Evolutionary conservation across 2,797 vertebrate genomes (phyloP), one percentile per base, ranked within the genome.

Genomic region (Chelidonichthys spinosus): DNA sequence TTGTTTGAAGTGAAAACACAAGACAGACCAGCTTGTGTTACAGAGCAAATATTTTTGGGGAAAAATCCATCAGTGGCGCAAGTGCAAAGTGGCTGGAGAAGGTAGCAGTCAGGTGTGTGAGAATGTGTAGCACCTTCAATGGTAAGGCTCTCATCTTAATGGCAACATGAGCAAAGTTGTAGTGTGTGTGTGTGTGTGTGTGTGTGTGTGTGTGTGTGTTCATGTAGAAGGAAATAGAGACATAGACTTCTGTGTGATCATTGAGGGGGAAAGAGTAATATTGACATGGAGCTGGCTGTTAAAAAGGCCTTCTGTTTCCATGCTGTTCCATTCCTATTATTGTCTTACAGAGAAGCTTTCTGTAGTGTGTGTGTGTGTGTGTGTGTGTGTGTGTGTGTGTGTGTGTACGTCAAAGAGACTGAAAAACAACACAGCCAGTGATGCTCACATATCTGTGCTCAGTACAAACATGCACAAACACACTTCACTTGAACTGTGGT

Each of bases 1-100:
- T 91, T 93, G 90, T 95, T 95, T 95, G 88, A 92, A 96, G 92
- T 95, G 89, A 96, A 96, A 96, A 96, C 95, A 96, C 92, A 93
- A 92, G 91, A 95, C 93, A 89, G 84, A 92, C 83, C 82, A 89
- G 87, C 87, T 95, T 93, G 89, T 92, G 94, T 96, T 96, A 95
- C 95, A 94, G 93, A 92, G 92, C 85, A 94, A 96, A 95, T 94
- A 93, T 94, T 95, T 95, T 83, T 84, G 85, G 89, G 92, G 83
- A 87, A 92, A 92, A 93, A 91, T 89, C 85, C 90, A 90, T 92
- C 92, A 92, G 87, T 86, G 89, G 84, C 68, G 46, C 40, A 81
- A 72, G 77, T 18, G 84, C 70, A 77, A 78, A 66, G 43, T 62
- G 66, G 61, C 68, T 86, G 65, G 37, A 79, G 71, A 84, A 56